These are phyloP conservation scores for Callosobruchus maculatus DNA, from an alignment of 2,888 invertebrate genomes.

Conservation along the genomic window DNA sequence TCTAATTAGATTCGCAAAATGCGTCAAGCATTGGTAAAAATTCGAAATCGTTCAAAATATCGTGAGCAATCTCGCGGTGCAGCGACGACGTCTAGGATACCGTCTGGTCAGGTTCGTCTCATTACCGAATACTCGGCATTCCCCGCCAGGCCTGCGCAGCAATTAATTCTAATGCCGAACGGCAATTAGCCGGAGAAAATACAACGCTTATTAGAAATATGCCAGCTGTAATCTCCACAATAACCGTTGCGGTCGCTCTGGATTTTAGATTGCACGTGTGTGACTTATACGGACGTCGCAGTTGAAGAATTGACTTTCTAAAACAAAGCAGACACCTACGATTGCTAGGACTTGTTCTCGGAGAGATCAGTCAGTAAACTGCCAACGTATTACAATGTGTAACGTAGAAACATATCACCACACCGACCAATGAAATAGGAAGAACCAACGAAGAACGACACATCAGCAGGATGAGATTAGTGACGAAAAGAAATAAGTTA, in stretches of 20 bases:
- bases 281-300: constrained; percentile 29
- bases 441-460: too few species aligned
- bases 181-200: not conserved
- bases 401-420: too few species aligned
- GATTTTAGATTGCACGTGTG: constrained; percentile 1
- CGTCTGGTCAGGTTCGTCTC: not conserved
- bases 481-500: too few species aligned
- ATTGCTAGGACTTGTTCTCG: constrained; percentile 23
- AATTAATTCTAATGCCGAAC: not conserved
- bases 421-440: too few species aligned
- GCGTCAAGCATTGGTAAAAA: not conserved
- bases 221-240: not conserved
- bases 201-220: not conserved
- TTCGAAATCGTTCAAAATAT: not conserved
- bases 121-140: not conserved
- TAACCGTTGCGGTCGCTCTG: not conserved
- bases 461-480: too few species aligned
- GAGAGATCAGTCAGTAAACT: not conserved
- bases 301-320: constrained; percentile 39
- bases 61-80: not conserved
- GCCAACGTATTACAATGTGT: not conserved
- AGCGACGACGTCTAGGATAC: not conserved
- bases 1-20: not conserved
- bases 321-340: constrained; percentile 40
- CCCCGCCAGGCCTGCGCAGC: not conserved